Evolutionary conservation across 2,797 vertebrate genomes (phyloP).

Genomic region (Gouania willdenowi): DNA sequence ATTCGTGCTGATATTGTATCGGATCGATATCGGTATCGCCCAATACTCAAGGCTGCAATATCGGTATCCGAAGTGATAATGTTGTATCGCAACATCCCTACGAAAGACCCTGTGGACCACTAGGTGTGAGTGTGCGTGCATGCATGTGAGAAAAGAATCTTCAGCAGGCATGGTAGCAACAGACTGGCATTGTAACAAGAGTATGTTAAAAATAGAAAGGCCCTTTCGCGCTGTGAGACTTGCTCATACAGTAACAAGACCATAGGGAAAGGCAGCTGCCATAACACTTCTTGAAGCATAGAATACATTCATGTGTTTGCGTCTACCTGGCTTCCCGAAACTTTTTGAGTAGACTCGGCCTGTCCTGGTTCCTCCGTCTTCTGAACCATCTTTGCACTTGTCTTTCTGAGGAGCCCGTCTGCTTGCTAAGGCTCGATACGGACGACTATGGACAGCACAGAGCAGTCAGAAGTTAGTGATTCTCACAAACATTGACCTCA

Average conservation of each 20-base stretch:
- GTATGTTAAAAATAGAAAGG: constrained; percentile 54
- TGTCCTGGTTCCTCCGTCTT: constrained; percentile 89
- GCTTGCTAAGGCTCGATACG: constrained; percentile 77
- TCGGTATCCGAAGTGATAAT: no score
- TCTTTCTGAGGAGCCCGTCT: constrained; percentile 76
- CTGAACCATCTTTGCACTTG: constrained; percentile 94
- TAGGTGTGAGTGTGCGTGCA: constrained; percentile 5
- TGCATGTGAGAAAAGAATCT: not conserved
- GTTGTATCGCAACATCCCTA: no score
- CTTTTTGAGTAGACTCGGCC: constrained; percentile 92
- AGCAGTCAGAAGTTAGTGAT: not conserved
- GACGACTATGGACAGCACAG: constrained; percentile 71
- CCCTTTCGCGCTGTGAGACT: constrained; percentile 37
- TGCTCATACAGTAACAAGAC: constrained; percentile 27
- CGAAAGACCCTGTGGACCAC: no score
- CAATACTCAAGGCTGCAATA: no score
- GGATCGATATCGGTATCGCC: no score
- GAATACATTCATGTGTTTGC: not conserved
- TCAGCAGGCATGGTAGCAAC: constrained; percentile 9
- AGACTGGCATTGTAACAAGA: constrained; percentile 30
- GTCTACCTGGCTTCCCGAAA: constrained; percentile 89
- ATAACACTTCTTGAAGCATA: not conserved
- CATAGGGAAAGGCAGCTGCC: constrained; percentile 17
- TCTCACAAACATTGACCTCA: not conserved
- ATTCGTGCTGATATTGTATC: no score